Percentiles rank a stretch among this genome's conserved stretches.
Conservation (phyloP, 2,888 invertebrate species). For the Candidula unifasciata region DNA sequence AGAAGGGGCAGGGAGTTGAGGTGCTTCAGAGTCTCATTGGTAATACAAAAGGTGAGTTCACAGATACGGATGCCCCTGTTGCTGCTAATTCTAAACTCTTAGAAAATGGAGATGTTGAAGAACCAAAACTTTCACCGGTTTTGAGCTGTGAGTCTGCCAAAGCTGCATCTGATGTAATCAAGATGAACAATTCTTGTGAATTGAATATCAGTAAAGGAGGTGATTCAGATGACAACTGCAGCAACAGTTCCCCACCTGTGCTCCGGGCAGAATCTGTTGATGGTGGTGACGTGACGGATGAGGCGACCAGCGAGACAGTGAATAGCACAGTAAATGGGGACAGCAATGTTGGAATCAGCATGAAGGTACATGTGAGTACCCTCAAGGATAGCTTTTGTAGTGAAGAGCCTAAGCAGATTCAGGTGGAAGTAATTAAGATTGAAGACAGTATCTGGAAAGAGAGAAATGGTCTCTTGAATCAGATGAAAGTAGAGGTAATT, state of each 20-base stretch:
- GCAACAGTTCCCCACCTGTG: slow-evolving; percentile 34
- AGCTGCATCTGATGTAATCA: neutral
- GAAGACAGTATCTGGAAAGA: no score
- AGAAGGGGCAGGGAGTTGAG: neutral
- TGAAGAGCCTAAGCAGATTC: slow-evolving; percentile 63
- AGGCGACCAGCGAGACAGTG: neutral
- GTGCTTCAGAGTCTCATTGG: no score
- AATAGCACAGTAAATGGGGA: slow-evolving; percentile 34
- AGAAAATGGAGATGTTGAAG: slow-evolving; percentile 39
- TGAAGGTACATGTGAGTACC: slow-evolving; percentile 25
- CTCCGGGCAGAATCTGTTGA: slow-evolving; percentile 33
- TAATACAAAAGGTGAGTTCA: neutral
- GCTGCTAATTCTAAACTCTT: neutral
- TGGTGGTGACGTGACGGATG: neutral
- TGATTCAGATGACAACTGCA: slow-evolving; percentile 9
- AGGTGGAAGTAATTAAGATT: slow-evolving; percentile 12
- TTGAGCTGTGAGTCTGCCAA: neutral
- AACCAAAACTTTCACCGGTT: slow-evolving; percentile 36
- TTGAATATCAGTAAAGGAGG: neutral
- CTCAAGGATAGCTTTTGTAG: slow-evolving; percentile 17
- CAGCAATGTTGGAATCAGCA: neutral
- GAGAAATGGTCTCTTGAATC: no score
- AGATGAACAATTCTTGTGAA: neutral
- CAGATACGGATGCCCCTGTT: neutral
- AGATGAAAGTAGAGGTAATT: neutral